These are phyloP conservation scores for Drosophila subquinaria DNA, from an alignment of 2,888 invertebrate genomes.

Conservation along the genomic window DNA sequence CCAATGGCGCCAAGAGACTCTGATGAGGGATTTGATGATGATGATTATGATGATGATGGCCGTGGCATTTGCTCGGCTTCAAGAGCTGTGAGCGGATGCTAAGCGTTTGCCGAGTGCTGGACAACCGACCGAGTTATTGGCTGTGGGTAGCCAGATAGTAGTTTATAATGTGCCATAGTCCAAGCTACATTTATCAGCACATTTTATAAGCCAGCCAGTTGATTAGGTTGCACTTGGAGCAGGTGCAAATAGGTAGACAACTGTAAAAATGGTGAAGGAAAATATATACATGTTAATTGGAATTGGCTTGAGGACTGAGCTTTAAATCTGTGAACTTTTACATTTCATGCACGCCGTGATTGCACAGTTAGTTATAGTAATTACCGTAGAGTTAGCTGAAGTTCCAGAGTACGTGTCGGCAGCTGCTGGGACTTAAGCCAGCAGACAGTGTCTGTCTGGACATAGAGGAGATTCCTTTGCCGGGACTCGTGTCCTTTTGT, in stretches of 20 bases:
- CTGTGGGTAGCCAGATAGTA: neutral
- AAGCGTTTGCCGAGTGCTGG: slow-evolving; percentile 54
- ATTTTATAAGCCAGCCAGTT: slow-evolving; percentile 37
- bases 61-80: slow-evolving; percentile 38
- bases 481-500: slow-evolving; percentile 17
- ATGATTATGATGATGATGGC: slow-evolving; percentile 42
- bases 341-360: slow-evolving; percentile 24
- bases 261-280: slow-evolving; percentile 6
- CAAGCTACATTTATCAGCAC: slow-evolving; percentile 45
- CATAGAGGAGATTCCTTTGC: slow-evolving; percentile 30
- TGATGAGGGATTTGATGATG: slow-evolving; percentile 52
- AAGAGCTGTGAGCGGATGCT: slow-evolving; percentile 21
- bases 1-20: slow-evolving; percentile 41
- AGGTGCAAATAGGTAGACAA: slow-evolving; percentile 4
- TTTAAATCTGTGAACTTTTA: slow-evolving; percentile 21
- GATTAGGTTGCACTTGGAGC: slow-evolving; percentile 34
- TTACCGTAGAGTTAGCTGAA: slow-evolving; percentile 33
- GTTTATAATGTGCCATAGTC: slow-evolving; percentile 38
- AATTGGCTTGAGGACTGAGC: slow-evolving; percentile 5
- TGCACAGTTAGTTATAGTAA: slow-evolving; percentile 36
- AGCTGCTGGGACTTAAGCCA: slow-evolving; percentile 28
- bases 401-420: slow-evolving; percentile 47
- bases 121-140: slow-evolving; percentile 44
- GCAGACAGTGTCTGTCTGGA: slow-evolving; percentile 30
- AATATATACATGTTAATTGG: slow-evolving; percentile 41